Conservation (phyloP, 2,888 invertebrate species). For the Agriopis leucophaearia region DNA sequence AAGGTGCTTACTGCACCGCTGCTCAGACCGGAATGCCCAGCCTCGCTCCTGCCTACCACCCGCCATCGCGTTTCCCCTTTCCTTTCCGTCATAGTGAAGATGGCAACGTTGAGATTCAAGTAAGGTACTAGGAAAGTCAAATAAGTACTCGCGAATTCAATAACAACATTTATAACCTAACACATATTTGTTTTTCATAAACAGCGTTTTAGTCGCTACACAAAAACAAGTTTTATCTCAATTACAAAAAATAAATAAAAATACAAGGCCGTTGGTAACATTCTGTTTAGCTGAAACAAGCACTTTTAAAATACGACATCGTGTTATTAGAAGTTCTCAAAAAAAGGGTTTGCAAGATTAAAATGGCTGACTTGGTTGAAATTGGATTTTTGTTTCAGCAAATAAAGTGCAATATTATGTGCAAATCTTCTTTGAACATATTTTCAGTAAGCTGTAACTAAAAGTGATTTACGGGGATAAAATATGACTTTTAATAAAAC, state of each 20-base stretch:
- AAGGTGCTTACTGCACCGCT: no score
- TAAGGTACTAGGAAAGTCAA: no score
- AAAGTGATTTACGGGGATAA: slow-evolving; percentile 14
- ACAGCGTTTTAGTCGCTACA: slow-evolving; percentile 8
- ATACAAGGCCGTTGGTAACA: slow-evolving; percentile 7
- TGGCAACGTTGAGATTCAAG: no score
- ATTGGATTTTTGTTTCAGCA: slow-evolving; percentile 42
- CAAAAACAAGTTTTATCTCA: slow-evolving; percentile 18
- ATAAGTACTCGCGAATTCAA: no score
- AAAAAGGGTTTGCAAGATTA: slow-evolving; percentile 38
- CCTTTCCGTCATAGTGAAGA: no score
- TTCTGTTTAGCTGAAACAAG: slow-evolving; percentile 36
- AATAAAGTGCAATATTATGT: slow-evolving; percentile 26
- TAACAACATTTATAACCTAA: no score
- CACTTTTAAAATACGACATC: slow-evolving; percentile 36
- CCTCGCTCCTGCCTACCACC: no score
- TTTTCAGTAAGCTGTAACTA: slow-evolving; percentile 19
- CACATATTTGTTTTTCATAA: slow-evolving; percentile 7
- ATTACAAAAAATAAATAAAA: slow-evolving; percentile 24
- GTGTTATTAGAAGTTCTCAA: slow-evolving; percentile 33
- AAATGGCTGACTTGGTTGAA: slow-evolving; percentile 38
- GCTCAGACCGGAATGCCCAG: no score
- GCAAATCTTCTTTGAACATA: slow-evolving; percentile 13
- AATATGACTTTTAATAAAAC: slow-evolving; percentile 9
- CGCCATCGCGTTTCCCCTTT: no score